Evolutionary conservation across 2,888 invertebrate genomes (phyloP).

Genomic region (Panopea generosa): DNA sequence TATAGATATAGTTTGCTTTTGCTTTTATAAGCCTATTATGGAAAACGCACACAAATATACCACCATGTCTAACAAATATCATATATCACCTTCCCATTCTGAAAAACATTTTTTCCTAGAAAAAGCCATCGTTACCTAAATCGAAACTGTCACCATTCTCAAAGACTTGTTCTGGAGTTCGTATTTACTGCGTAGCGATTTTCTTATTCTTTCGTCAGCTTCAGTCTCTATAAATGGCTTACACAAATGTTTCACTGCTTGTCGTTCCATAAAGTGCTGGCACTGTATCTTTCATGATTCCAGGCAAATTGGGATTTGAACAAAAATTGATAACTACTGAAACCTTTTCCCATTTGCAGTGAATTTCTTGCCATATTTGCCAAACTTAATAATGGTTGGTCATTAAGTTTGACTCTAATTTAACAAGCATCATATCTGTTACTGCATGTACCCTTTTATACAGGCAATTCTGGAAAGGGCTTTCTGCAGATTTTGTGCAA

Average conservation of each 20-base stretch:
- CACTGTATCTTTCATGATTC: slow-evolving; percentile 20
- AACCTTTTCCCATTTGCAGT: slow-evolving; percentile 55
- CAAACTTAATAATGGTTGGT: slow-evolving; percentile 30
- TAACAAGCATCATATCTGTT: slow-evolving; percentile 51
- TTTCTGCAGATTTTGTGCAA: slow-evolving; percentile 33
- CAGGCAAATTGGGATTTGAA: slow-evolving; percentile 47
- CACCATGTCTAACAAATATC: slow-evolving; percentile 66
- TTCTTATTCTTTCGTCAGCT: slow-evolving; percentile 54
- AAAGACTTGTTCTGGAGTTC: slow-evolving; percentile 62
- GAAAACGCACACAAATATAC: slow-evolving; percentile 64
- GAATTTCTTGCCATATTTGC: slow-evolving; percentile 52
- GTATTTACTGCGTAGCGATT: slow-evolving; percentile 56
- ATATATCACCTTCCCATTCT: slow-evolving; percentile 68
- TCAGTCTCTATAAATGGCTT: slow-evolving; percentile 61
- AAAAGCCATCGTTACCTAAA: slow-evolving; percentile 30
- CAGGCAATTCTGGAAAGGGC: slow-evolving; percentile 44
- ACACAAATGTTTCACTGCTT: slow-evolving; percentile 19
- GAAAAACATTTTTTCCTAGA: slow-evolving; percentile 69
- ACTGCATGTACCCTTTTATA: slow-evolving; percentile 50
- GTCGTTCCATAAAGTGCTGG: slow-evolving; percentile 55
- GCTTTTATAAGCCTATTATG: slow-evolving; percentile 54
- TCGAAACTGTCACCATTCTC: slow-evolving; percentile 62
- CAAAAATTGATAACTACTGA: slow-evolving; percentile 39
- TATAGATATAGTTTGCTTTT: no score
- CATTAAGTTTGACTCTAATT: slow-evolving; percentile 29